Conservation (phyloP, 37 sponge, comb jelly and placozoan genomes). For the Amphimedon queenslandica region DNA sequence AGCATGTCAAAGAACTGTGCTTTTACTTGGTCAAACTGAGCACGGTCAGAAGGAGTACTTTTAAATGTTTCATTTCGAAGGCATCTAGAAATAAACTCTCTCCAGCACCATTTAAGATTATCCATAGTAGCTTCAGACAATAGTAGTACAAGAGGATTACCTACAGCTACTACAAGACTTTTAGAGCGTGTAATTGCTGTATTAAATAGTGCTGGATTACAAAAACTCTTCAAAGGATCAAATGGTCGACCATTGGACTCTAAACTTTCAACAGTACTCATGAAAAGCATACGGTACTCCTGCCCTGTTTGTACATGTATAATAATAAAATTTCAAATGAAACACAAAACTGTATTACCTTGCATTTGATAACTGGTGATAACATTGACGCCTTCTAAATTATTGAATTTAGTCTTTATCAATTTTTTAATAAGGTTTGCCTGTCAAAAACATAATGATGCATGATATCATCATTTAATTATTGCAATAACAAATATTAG, state of each 20-base stretch:
- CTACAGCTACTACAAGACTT: conserved; percentile 57
- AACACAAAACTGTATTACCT: background rate
- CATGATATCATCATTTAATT: no score
- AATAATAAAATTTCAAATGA: background rate
- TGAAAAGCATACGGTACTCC: conserved; percentile 51
- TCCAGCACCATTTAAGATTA: conserved; percentile 47
- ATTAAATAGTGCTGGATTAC: conserved; percentile 67
- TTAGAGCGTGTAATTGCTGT: conserved; percentile 65
- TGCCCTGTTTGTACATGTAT: conserved; percentile 52
- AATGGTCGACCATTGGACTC: conserved; percentile 12
- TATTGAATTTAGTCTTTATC: no score
- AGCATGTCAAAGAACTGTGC: no score
- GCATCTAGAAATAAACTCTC: conserved; percentile 33
- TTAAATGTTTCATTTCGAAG: conserved; percentile 17
- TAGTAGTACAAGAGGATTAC: conserved; percentile 48
- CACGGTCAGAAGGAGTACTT: no score
- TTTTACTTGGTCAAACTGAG: no score
- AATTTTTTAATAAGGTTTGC: no score
- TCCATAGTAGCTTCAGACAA: conserved; percentile 30
- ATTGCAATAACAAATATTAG: no score
- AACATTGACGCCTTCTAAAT: background rate
- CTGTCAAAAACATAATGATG: no score
- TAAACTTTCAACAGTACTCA: conserved; percentile 61
- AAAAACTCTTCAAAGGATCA: conserved; percentile 69
- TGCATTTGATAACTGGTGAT: background rate